Percentiles rank a stretch among this genome's conserved stretches.
phyloP scores from a whole-genome alignment of 2,797 vertebrate species.

The Nothura maculosa region DNA sequence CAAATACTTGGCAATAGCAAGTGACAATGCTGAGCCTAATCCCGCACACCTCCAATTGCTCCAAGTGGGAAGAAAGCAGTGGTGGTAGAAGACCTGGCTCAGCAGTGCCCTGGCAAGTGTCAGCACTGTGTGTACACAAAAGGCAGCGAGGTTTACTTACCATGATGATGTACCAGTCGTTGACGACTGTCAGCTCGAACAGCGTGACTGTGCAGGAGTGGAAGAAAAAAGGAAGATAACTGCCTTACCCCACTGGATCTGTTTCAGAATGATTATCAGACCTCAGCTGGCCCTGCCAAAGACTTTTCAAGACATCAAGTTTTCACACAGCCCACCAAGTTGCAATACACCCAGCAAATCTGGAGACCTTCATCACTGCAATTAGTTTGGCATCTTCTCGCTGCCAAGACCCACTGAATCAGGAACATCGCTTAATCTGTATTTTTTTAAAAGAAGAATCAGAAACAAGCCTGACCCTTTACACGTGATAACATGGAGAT shows the following conservation, averaged over 20 bases:
- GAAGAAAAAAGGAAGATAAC: not conserved
- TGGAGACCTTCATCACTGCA: not conserved
- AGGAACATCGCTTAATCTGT: not conserved
- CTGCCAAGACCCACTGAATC: not conserved
- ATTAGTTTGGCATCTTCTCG: not conserved
- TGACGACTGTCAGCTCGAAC: conserved; percentile 97
- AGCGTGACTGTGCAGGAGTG: conserved; percentile 88
- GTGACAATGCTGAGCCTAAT: not conserved
- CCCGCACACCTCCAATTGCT: not conserved
- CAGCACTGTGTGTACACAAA: not conserved
- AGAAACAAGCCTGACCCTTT: not conserved
- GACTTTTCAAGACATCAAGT: not conserved
- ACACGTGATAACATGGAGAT: not conserved
- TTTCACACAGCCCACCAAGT: not conserved
- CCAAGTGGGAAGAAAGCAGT: not conserved
- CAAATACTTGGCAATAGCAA: not conserved
- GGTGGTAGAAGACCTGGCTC: not conserved
- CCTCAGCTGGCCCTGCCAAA: not conserved
- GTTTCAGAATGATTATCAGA: not conserved
- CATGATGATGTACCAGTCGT: conserved; percentile 99
- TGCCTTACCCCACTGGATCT: not conserved
- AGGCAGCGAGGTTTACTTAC: conserved; percentile 76
- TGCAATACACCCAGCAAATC: not conserved
- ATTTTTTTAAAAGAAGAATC: not conserved
- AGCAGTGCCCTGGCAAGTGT: not conserved